Conservation (phyloP, 1,140 invertebrate species). For the Brachionus calyciflorus region DNA sequence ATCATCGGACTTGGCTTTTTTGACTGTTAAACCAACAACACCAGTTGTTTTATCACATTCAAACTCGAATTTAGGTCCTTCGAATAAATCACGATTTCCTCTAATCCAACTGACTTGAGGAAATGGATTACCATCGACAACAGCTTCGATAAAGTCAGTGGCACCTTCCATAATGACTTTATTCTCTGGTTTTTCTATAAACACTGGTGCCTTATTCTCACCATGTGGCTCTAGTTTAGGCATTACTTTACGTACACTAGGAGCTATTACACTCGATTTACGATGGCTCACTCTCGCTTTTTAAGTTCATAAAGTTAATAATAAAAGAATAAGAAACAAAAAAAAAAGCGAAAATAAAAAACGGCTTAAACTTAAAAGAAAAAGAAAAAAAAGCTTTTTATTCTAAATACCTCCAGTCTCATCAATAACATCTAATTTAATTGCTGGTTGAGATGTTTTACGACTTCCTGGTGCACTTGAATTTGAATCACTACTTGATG, state of each 20-base stretch:
- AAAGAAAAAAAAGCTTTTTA: background rate
- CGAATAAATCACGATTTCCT: background rate
- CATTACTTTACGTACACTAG: conserved; percentile 39
- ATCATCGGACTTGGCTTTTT: conserved; percentile 23
- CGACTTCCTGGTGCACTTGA: conserved; percentile 12
- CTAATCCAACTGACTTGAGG: conserved; percentile 31
- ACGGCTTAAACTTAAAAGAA: background rate
- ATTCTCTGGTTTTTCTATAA: conserved; percentile 46
- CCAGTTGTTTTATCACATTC: conserved; percentile 33
- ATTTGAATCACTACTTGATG: background rate
- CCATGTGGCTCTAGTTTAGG: conserved; percentile 24
- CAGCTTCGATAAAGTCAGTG: background rate
- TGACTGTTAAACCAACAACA: background rate
- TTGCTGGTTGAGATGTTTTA: conserved; percentile 41
- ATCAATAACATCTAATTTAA: conserved; percentile 45
- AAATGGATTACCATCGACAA: conserved; percentile 46
- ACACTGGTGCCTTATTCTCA: background rate
- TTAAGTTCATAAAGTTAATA: too few relatives aligned
- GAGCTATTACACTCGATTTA: conserved; percentile 4
- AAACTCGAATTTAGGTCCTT: conserved; percentile 14
- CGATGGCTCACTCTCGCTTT: conserved; percentile 6
- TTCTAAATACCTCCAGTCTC: conserved; percentile 30
- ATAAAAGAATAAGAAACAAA: background rate
- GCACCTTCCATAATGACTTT: conserved; percentile 12
- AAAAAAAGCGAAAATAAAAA: background rate